Base-by-base conservation (phyloP, 2,797 vertebrate genomes). In the Meriones psammophilus region DNA sequence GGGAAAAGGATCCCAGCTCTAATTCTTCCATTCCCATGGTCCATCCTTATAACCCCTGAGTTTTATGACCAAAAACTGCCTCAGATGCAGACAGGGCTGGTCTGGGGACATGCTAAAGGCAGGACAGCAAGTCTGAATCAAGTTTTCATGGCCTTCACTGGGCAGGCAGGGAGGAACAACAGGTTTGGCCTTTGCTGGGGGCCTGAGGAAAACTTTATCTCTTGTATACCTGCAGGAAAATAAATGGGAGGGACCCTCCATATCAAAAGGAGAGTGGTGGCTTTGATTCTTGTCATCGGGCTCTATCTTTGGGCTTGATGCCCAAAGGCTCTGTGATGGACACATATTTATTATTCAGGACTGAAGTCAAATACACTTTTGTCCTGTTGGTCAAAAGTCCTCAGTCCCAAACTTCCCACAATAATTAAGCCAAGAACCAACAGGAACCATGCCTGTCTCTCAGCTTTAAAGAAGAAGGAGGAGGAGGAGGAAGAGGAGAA, bases 11-110 rank as follows among this genome's bases (percentile, higher is more conserved):
- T 92, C 2, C 10, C 69, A 54, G 22, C 15, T 87, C 94, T 91
- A 92, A 96, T 96, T 24, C 88, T 92, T 95, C 85, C 50, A 88
- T 98, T 98, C 97, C 97, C 98, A 95, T 3, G 80, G 96, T 96
- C 92, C 56, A 97, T 98, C 96, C 92, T 96, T 96, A 93, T 78
- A 95, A 66, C 68, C 60, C 60, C 66, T 85, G 69, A 85, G 71
- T 90, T 97, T 62, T 60, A 74, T n/a, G 39, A n/a, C 64, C 78
- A 46, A 94, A 88, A 97, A 33, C n/a, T 92, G 58, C 46, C 95
- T 92, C 85, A 97, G 96, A 95, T 39, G 91, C 7, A 3, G 76
- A 80, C 93, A 33, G 94, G 80, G 88, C 91, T 95, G 58, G 87
- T 77, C 58, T 9, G 30, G 42, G 97, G 80, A 97, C 88, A 58